Evolutionary conservation across 2,797 vertebrate species (phyloP).

Genomic region (Pogoniulus pusillus): DNA sequence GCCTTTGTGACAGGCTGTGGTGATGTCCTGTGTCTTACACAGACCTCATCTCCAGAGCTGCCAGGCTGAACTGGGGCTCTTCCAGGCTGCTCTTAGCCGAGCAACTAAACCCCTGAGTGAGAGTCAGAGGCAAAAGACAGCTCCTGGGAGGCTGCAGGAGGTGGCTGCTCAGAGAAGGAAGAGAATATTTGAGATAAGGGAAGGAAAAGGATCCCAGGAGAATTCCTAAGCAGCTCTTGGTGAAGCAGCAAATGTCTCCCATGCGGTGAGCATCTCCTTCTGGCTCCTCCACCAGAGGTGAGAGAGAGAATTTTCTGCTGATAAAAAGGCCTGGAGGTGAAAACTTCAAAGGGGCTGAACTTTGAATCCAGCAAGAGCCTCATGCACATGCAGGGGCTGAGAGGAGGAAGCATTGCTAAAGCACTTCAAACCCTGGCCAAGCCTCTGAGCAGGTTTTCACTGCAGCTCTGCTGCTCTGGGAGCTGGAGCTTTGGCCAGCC

Average conservation of each 20-base stretch:
- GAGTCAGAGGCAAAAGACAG: neutral
- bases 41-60: neutral
- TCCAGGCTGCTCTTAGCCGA: fast-evolving
- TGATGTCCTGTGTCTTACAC: fast-evolving
- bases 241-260: neutral
- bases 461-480: neutral
- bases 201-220: neutral
- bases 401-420: conserved; percentile 28
- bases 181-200: neutral
- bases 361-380: conserved; percentile 22
- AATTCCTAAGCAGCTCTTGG: neutral
- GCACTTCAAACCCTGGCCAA: neutral
- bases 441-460: neutral
- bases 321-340: conserved; percentile 6
- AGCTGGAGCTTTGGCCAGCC: neutral
- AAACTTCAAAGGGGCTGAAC: conserved; percentile 57
- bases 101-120: neutral
- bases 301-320: conserved; percentile 3
- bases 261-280: neutral
- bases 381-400: neutral
- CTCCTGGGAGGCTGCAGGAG: neutral
- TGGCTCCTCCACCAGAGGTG: neutral
- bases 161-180: neutral
- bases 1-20: fast-evolving
- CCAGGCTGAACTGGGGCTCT: fast-evolving